Percentiles rank a stretch among this genome's conserved stretches.
Conservation (phyloP, 30 jellyfish, hydroid and myxozoan species). For the Chrysaora quinquecirrha region DNA sequence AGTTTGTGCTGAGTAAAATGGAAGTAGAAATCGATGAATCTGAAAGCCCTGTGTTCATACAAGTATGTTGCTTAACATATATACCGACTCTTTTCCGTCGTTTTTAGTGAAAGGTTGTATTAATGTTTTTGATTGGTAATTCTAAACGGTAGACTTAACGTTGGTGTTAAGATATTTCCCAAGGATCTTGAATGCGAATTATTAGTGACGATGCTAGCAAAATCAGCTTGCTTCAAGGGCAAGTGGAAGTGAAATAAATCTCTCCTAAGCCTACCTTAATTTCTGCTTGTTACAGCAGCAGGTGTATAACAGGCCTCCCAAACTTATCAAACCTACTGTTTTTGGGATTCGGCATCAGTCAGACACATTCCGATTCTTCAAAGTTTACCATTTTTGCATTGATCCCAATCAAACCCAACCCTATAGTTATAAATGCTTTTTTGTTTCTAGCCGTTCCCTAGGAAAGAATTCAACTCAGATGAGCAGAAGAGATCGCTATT, state of each 20-base stretch:
- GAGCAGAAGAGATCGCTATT: conserved; percentile 15
- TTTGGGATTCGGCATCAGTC: neutral
- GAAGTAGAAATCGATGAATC: neutral
- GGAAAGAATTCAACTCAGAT: conserved; percentile 35
- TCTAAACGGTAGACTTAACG: too few relatives aligned
- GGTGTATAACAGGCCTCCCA: neutral
- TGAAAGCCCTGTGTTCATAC: neutral
- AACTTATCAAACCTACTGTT: neutral
- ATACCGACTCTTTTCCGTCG: neutral
- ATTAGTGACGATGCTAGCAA: neutral
- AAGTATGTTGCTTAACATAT: neutral
- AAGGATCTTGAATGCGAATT: too few relatives aligned
- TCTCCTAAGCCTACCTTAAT: neutral
- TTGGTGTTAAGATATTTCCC: too few relatives aligned
- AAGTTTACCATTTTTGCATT: neutral
- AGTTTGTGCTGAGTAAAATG: neutral
- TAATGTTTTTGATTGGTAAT: too few relatives aligned
- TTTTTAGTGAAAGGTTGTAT: too few relatives aligned
- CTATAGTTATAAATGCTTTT: neutral
- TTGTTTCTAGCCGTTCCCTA: conserved; percentile 54
- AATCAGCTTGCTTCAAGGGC: neutral
- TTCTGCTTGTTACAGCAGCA: neutral
- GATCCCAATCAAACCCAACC: too few relatives aligned
- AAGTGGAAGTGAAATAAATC: neutral
- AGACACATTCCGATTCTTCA: neutral